phyloP scores from a whole-genome alignment of 2,113 vertebrate genomes.

The Haemorhous mexicanus region DNA sequence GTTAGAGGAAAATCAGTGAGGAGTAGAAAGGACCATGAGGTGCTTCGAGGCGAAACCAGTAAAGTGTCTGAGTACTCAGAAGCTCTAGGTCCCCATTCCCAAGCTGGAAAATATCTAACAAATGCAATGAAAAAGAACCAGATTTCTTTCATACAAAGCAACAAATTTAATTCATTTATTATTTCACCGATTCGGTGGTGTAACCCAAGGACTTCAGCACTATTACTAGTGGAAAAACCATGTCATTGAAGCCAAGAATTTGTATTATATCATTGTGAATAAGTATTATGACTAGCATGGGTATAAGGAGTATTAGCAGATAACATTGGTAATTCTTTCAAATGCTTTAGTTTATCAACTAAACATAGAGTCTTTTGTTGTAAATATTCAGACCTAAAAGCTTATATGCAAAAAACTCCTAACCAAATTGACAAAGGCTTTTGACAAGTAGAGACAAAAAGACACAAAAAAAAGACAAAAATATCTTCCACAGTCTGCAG shows the following conservation, averaged over 20 bases:
- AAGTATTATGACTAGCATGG: neutral
- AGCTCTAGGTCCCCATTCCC: neutral
- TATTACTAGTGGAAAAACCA: neutral
- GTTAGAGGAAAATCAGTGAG: no score
- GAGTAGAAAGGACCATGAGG: no score
- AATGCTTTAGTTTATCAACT: neutral
- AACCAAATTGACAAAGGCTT: neutral
- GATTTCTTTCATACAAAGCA: neutral
- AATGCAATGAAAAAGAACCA: neutral
- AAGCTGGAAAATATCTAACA: neutral
- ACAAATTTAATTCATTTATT: neutral
- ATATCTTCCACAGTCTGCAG: neutral
- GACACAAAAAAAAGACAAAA: neutral
- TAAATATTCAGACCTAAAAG: neutral
- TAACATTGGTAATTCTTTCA: fast-evolving
- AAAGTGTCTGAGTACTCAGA: neutral
- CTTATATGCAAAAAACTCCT: neutral
- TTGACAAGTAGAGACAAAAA: neutral
- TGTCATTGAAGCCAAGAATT: neutral
- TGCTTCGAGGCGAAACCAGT: neutral
- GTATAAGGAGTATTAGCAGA: neutral
- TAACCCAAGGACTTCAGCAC: neutral
- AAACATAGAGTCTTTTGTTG: neutral
- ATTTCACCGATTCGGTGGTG: neutral
- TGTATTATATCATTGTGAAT: neutral